phyloP scores from a whole-genome alignment of 2,888 invertebrate species.

The Amorpha juglandis region DNA sequence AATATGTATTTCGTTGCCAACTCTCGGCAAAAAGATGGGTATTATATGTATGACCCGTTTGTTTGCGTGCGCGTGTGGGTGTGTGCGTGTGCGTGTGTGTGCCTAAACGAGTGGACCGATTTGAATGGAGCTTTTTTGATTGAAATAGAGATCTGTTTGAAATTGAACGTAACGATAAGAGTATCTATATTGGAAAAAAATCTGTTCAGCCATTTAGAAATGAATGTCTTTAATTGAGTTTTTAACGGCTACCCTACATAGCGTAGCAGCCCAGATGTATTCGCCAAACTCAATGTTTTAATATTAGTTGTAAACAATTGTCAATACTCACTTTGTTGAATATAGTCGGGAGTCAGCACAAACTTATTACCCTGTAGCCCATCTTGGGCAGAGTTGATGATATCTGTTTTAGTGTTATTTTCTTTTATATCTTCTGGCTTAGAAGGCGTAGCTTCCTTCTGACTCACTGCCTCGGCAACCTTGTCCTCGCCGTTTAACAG shows the following conservation, averaged over 20 bases:
- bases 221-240: too few relatives aligned
- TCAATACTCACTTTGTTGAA: constrained; percentile 93
- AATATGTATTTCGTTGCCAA: too few relatives aligned
- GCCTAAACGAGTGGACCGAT: too few relatives aligned
- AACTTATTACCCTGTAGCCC: constrained; percentile 84
- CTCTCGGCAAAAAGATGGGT: too few relatives aligned
- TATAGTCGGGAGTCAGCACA: constrained; percentile 95
- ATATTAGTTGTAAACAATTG: background rate
- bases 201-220: too few relatives aligned
- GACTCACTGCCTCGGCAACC: constrained; percentile 68
- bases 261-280: background rate
- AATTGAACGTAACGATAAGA: too few relatives aligned
- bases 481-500: constrained; percentile 77
- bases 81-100: too few relatives aligned
- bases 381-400: constrained; percentile 63
- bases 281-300: background rate
- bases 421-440: constrained; percentile 71
- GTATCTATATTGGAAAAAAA: too few relatives aligned
- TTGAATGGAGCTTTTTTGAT: too few relatives aligned
- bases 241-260: background rate
- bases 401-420: constrained; percentile 73
- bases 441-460: constrained; percentile 69
- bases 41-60: too few relatives aligned
- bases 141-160: too few relatives aligned
- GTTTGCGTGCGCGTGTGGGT: too few relatives aligned